phyloP scores from a whole-genome alignment of 2,113 vertebrate genomes.

The Odontesthes bonariensis region DNA sequence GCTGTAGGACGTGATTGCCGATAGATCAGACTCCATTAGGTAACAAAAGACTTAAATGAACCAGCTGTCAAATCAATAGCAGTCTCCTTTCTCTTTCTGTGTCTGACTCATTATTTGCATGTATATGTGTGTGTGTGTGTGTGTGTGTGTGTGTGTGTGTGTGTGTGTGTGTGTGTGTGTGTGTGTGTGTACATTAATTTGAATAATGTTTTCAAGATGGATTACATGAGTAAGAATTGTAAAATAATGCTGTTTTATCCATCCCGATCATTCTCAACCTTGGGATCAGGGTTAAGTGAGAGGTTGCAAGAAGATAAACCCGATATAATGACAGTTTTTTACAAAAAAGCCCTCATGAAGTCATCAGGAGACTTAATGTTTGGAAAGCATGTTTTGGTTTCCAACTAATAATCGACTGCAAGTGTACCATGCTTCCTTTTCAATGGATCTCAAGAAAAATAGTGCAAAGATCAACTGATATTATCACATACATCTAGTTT shows the following conservation, averaged over 20 bases:
- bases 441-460: not conserved
- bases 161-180: conserved; percentile 7
- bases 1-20: conserved; percentile 62
- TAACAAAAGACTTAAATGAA: conserved; percentile 75
- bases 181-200: not conserved
- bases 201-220: not conserved
- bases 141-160: not conserved
- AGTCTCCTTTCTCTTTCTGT: conserved; percentile 8
- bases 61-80: conserved; percentile 71
- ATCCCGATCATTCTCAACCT: not conserved
- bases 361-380: too few relatives aligned
- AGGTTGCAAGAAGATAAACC: not conserved
- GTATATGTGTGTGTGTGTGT: not conserved
- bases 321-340: too few relatives aligned
- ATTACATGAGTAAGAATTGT: not conserved
- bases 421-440: too few relatives aligned
- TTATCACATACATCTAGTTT: not conserved
- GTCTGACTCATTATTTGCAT: conserved; percentile 11
- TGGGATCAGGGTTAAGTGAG: not conserved
- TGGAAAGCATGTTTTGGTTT: too few relatives aligned
- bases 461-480: not conserved
- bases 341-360: too few relatives aligned
- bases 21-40: conserved; percentile 70
- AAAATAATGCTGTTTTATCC: not conserved
- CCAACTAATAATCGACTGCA: too few relatives aligned